Base-by-base conservation (phyloP, 2,888 invertebrate genomes). In the Microctonus hyperodae region DNA sequence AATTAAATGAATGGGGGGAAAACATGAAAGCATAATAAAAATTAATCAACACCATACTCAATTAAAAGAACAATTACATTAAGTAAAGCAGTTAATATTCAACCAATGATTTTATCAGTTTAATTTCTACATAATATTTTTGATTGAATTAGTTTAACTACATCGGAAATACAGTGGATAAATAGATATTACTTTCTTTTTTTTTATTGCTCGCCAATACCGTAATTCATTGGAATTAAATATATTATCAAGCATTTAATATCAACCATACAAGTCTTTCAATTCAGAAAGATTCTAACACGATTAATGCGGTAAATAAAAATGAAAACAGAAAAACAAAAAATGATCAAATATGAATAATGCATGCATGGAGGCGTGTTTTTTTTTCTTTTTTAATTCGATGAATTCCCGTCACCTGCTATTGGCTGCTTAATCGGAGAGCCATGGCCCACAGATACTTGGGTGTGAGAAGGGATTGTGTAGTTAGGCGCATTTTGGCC, bases 1-100 rank as follows among this genome's bases (percentile, higher is more conserved):
- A 71, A 71, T 16, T 70, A 91, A 91, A 82, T 89, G 88, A 76
- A 92, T 85, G 70, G 91, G 7, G 16, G 90, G 90, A 89, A 78
- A 76, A 76, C 16, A 44, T 20, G 44, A 44, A 44, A 44, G 44
- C 44, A 44, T n/a, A n/a, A 44, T 6, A 20, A 44, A 44, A 44
- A 44, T 3, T 7, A 44, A 13, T 3, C 37, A 37, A 37, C 44
- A n/a, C 44, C 16, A 44, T 16, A n/a, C 44, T 44, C 16, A 44
- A 65, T 74, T 75, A 77, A 71, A 74, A 74, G 37, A 40, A 62
- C 22, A 40, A 63, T 40, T 55, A 44, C 51, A 51, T 13, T 33
- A 40, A 55, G 55, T 23, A 37, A 55, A 63, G 63, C 63, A 44
- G 16, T 55, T 37, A 37, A 28, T 31, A 7, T 28, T 55, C 11